Base-by-base conservation (phyloP, 2,888 invertebrate species). In the Esperia sulphurella region DNA sequence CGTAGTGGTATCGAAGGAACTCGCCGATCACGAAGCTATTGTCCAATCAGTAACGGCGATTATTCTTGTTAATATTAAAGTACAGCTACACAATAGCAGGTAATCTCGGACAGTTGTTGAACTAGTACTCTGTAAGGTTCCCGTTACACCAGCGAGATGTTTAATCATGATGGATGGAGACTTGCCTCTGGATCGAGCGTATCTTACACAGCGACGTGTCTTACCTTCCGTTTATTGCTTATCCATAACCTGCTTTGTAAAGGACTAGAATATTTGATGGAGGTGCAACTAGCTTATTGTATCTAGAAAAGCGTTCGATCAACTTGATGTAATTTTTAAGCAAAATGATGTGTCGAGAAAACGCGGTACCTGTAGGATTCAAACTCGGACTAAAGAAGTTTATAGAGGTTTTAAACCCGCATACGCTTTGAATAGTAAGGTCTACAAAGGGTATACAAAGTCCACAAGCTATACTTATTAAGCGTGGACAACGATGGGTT, bases 101-200 rank as follows among this genome's bases (percentile, higher is more conserved):
- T 35, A 47, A 55, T 59, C 50, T 45, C 55, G 52, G 51, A 47
- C 49, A 50, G 49, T 61, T 54, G 51, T 51, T 50, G 45, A 52
- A 53, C 56, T 55, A 50, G 44, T 50, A 45, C 45, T 29, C 49
- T 46, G 49, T 50, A 48, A 35, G 45, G 62, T 70, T 68, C 61
- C 75, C 70, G 76, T 73, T 76, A 74, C 49, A 52, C 55, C 45
- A 45, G 52, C 50, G 56, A 66, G 74, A 74, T 76, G 63, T 65
- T 65, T 68, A 72, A 76, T 76, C 76, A 64, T 78, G 76, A 78
- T 71, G 66, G 75, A 76, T 78, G 69, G 56, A 55, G 57, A n/a
- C 55, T 52, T 51, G 53, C 57, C 60, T 62, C 59, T 54, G 58
- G 62, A 62, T 65, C 57, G 55, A 55, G 52, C 50, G 46, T 44